Evolutionary conservation across 2,113 vertebrate species (phyloP).

Genomic region (Limnothrissa miodon): DNA sequence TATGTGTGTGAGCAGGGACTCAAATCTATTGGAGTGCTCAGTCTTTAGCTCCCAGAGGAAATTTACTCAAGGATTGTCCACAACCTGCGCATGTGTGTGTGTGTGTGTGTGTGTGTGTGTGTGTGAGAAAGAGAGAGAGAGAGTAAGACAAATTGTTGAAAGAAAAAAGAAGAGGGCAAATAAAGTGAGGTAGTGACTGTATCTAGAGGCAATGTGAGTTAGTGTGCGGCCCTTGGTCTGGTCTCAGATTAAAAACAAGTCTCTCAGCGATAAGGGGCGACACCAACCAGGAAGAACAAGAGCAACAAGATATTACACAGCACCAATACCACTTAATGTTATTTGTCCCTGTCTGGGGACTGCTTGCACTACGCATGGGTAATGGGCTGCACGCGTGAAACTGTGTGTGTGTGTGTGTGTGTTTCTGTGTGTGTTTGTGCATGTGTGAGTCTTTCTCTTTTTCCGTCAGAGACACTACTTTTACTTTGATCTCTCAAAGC

Average conservation of each 20-base stretch:
- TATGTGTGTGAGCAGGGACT: no score
- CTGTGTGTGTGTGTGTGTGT: slow-evolving; percentile 14
- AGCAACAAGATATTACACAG: slow-evolving; percentile 13
- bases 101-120: no score
- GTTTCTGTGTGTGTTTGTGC: background rate
- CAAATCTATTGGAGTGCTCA: background rate
- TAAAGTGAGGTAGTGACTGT: background rate
- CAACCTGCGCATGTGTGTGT: no score
- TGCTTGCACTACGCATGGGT: background rate
- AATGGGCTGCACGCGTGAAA: background rate
- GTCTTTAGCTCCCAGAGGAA: background rate
- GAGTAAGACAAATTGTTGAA: background rate
- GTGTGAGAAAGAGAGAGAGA: background rate
- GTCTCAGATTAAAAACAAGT: slow-evolving; percentile 8
- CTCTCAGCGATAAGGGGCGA: background rate
- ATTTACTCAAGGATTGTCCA: no score
- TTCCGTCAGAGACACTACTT: background rate
- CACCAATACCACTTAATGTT: background rate
- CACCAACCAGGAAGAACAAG: background rate
- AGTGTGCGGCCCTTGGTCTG: background rate
- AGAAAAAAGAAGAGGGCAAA: background rate
- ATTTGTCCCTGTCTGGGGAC: background rate
- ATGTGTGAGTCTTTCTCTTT: background rate
- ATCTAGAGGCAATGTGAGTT: background rate
- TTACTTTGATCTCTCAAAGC: slow-evolving; percentile 12